These are phyloP conservation scores for Leucophenga varia DNA, from an alignment of 1,140 invertebrate genomes.

Conservation along the genomic window DNA sequence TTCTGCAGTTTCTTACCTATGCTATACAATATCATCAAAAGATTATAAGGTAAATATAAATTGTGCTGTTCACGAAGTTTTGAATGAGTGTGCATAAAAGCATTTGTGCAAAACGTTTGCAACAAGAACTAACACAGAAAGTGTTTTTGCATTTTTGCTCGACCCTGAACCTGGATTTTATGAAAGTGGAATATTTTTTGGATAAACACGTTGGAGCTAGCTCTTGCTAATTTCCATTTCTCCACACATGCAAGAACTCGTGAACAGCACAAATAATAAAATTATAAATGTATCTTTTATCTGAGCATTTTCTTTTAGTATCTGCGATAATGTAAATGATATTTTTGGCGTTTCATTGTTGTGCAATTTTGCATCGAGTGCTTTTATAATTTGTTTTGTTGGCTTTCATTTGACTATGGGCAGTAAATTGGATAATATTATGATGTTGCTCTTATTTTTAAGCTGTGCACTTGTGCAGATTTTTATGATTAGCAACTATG, in stretches of 20 bases:
- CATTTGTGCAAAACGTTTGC: too few species aligned
- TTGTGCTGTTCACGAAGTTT: too few species aligned
- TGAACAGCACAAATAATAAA: too few species aligned
- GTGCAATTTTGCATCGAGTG: conserved; percentile 35
- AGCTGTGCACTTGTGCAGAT: conserved; percentile 41
- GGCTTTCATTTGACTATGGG: conserved; percentile 47
- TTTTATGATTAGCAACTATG: conserved; percentile 36
- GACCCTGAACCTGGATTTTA: too few species aligned
- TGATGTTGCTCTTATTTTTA: conserved; percentile 39
- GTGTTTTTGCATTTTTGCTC: too few species aligned
- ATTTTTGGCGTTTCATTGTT: conserved; percentile 41
- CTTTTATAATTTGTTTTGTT: conserved; percentile 42
- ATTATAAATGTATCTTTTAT: too few species aligned
- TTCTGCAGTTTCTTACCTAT: conserved; percentile 23
- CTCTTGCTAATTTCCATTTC: too few species aligned
- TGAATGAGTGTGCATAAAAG: too few species aligned
- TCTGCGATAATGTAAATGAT: conserved; percentile 27
- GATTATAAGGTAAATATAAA: conserved; percentile 13
- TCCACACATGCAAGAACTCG: too few species aligned
- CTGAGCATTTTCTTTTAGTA: too few species aligned
- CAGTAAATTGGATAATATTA: conserved; percentile 28
- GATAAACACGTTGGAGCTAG: too few species aligned
- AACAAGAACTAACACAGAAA: too few species aligned
- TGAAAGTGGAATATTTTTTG: conserved; percentile 3
- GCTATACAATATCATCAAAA: conserved; percentile 34